Evolutionary conservation across 2,797 vertebrate genomes (phyloP), one percentile per base, ranked within the genome.

Genomic region (Macropus fuliginosus): DNA sequence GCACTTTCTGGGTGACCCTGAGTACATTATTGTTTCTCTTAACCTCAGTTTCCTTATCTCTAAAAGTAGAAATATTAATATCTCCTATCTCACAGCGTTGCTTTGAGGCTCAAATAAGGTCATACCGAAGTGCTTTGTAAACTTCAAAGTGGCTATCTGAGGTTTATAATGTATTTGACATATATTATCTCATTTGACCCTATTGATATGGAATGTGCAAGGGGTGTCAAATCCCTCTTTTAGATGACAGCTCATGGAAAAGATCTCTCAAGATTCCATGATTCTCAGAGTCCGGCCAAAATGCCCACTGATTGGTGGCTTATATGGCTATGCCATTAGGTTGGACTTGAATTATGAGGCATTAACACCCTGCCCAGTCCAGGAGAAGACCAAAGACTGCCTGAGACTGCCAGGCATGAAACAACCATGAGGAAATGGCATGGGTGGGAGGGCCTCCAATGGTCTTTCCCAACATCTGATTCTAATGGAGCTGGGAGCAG

Each of bases 401-500:
- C 66, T 2, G 40, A 5, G 29, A 34, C 12, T 0, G 14, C 94
- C 46, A 24, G 46, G 24, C 56, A 18, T 16, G 10, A 92, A 59
- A 29, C 0, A 6, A 62, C 40, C 31, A 21, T 40, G 55, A 81
- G 50, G n/a, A 12, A 46, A 56, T 29, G 91, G 16, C 3, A 8
- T 46, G 13, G n/a, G 54, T 21, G 8, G 28, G 87, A 50, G 0
- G 18, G 29, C 50, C 5, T 8, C 89, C n/a, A 55, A 40, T 10
- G 66, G 5, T 40, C 87, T 12, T 1, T 5, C 21, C 31, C 94
- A 34, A 18, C 52, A 0, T n/a, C 59, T 92, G 91, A 90, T 54
- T 31, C 62, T 93, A 96, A 56, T 29, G 1, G 59, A 59, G 94
- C 31, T 52, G 0, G 27, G 94, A 96, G 91, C 14, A 46, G 55